Base-by-base conservation (phyloP, 2,888 invertebrate species). In the Drosophila diplacantha region DNA sequence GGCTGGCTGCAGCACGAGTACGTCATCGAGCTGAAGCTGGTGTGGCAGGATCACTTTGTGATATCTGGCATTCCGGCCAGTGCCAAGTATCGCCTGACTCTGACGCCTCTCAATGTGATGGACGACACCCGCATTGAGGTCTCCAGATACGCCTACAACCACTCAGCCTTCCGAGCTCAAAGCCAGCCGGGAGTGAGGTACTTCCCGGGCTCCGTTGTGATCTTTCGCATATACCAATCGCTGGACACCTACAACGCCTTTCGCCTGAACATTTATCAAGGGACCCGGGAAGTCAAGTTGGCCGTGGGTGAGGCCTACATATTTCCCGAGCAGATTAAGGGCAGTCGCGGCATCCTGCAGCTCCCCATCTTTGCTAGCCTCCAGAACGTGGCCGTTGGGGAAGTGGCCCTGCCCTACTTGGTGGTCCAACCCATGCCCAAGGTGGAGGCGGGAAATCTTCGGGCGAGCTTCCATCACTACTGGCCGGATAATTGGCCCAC, bases 401-500 rank as follows among this genome's bases (percentile, higher is more conserved):
- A 93, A 80, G 89, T 94, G 20, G 89, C 89, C 46, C 85, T 92
- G 75, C 91, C 92, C 61, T 93, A 92, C 85, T 81, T 93, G 61
- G 88, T 83, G 78, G 65, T 88, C 6, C 73, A 73, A 11, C 86
- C 88, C 4, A 51, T 86, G 67, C 70, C 78, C 3, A 71, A 71
- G 11, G 74, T 84, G 2, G 61, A 65, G 91, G 63, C 73, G 5
- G 94, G 94, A 89, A 92, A 93, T 85, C 91, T 97, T 90, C 91
- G 93, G 80, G 91, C 92, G 12, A 93, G 96, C 6, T 96, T 93
- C 85, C 91, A 94, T 8, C 93, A 93, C 73, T 93, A 96, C 86
- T 97, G 97, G 97, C 94, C 95, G 76, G 91, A 93, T 52, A 90
- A 93, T 24, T 94, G 95, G 93, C 92, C 92, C n/a, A 95, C 96